phyloP scores from a whole-genome alignment of 2,113 vertebrate species.

The Myotis brandtii region DNA sequence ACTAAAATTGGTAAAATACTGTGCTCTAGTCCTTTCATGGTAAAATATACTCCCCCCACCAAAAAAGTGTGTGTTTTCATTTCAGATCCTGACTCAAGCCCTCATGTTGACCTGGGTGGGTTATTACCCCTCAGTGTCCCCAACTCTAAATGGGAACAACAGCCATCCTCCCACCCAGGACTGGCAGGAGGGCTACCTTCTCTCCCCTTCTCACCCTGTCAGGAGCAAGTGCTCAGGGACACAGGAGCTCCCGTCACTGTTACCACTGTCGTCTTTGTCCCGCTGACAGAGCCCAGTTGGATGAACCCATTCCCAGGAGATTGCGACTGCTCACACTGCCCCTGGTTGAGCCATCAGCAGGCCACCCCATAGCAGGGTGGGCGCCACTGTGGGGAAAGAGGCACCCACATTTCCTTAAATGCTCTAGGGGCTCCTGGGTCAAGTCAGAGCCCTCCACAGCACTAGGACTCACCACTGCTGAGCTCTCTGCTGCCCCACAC shows the following conservation, averaged over 20 bases:
- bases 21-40: neutral
- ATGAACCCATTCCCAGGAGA: neutral
- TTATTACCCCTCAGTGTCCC: neutral
- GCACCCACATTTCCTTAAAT: neutral
- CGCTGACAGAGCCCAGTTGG: neutral
- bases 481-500: too few species aligned
- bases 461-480: neutral
- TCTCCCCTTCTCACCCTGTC: neutral
- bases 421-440: neutral
- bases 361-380: neutral
- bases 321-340: neutral
- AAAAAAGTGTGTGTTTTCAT: neutral
- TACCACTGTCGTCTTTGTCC: neutral
- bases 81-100: neutral
- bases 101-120: neutral
- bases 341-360: neutral
- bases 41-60: neutral
- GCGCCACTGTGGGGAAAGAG: neutral
- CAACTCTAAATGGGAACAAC: neutral
- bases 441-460: neutral
- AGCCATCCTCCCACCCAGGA: neutral
- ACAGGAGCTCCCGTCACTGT: neutral
- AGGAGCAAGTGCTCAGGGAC: neutral
- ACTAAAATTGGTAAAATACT: neutral
- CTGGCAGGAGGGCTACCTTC: neutral